phyloP scores from a whole-genome alignment of 2,797 vertebrate genomes.

The Apodemus agrarius region DNA sequence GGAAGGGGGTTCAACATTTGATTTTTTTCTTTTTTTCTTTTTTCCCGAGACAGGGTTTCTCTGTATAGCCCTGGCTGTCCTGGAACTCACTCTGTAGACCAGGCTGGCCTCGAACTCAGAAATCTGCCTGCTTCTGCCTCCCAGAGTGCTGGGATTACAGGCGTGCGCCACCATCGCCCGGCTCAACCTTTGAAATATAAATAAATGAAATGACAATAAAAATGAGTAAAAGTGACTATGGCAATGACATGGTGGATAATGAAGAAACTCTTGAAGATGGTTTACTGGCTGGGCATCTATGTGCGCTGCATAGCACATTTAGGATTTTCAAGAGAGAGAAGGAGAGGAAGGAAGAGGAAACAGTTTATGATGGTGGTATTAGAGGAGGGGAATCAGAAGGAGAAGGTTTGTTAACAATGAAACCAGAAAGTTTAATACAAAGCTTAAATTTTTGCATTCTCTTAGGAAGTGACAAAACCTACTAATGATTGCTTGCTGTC shows the following conservation, averaged over 20 bases:
- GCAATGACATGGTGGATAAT: background rate
- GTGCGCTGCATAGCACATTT: background rate
- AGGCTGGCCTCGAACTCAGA: too few relatives aligned
- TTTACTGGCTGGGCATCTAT: background rate
- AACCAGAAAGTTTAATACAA: background rate
- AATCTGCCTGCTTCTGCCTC: too few relatives aligned
- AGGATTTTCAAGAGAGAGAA: background rate
- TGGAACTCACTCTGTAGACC: too few relatives aligned
- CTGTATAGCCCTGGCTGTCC: too few relatives aligned
- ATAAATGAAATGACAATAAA: background rate
- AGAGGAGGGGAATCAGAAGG: background rate
- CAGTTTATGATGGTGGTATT: background rate
- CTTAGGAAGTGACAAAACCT: background rate
- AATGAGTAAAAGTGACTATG: background rate
- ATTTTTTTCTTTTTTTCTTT: too few relatives aligned
- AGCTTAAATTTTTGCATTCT: background rate
- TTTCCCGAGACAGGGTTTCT: too few relatives aligned
- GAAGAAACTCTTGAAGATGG: background rate
- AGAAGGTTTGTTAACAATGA: background rate
- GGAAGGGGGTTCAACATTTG: too few relatives aligned
- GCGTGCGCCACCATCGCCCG: too few relatives aligned
- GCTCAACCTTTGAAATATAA: background rate
- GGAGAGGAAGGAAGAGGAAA: background rate
- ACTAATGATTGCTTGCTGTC: background rate
- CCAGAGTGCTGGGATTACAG: too few relatives aligned